Evolutionary conservation across 2,888 invertebrate genomes (phyloP), one percentile per base, ranked within the genome.

Genomic region (Hemistola chrysoprasaria): DNA sequence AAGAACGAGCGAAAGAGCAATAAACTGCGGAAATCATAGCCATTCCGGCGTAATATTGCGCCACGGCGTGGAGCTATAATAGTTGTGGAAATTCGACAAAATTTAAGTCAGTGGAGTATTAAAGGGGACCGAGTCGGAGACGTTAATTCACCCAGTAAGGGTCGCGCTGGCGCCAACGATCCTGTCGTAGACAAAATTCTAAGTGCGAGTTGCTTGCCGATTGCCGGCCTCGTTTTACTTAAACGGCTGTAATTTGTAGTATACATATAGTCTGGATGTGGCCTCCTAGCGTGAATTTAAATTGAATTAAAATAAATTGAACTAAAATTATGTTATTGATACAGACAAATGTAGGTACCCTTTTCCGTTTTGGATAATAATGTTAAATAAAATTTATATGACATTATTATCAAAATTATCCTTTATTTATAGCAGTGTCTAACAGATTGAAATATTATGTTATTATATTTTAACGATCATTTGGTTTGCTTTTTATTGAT

Each of bases 71-170:
- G 38, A 16, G 33, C 25, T 35, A 78, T 80, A 78, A 78, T 70
- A 71, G 76, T 65, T 62, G 78, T 83, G 71, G 81, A 85, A 87
- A 84, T 86, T 87, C 83, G 79, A 82, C 79, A 79, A 84, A 86
- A 86, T 88, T 88, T 88, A 85, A 88, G 80, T 84, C 78, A 75
- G 73, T 73, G 75, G 67, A 73, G 81, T 82, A 84, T 87, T 87
- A 84, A 82, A 85, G 86, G 87, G 86, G 85, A 80, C 76, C 48
- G 68, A 61, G 61, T 71, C 65, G 73, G 74, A 66, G 85, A 82
- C 83, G 83, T 85, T 85, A 86, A 86, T 85, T 85, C 85, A 75
- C 80, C 86, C 83, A 77, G 82, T 85, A 85, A 86, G 88, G 87
- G 87, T 80, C 84, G 79, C 66, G 64, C 47, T 80, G 88, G 88